A percentile compares a stretch with the other conserved stretches of the same genome.
Evolutionary conservation across 2,888 invertebrate genomes (phyloP).

Genomic region (Oasisia sp.): DNA sequence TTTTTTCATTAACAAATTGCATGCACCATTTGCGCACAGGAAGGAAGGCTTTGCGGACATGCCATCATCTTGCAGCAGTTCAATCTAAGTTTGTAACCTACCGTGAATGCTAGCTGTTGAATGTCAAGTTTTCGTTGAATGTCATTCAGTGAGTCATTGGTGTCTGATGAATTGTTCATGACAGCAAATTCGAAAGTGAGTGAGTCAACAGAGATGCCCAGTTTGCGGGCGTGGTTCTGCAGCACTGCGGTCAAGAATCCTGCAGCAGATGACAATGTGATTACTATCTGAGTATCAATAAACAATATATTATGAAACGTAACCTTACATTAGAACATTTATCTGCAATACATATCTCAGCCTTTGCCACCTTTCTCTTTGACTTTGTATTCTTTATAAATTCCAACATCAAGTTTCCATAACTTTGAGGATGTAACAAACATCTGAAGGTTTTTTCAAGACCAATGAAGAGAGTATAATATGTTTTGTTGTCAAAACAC

Average conservation of each 20-base stretch:
- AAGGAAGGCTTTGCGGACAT: neutral
- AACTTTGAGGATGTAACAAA: too few relatives aligned
- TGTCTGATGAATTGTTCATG: conserved; percentile 39
- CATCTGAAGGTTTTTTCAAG: too few relatives aligned
- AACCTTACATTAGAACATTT: neutral
- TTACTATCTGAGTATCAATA: neutral
- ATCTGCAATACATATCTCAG: too few relatives aligned
- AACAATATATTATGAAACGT: neutral
- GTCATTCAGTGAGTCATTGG: conserved; percentile 47
- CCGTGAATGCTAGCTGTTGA: conserved; percentile 53
- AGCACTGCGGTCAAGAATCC: conserved; percentile 65
- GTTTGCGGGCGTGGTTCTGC: conserved; percentile 64
- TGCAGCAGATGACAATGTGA: conserved; percentile 37
- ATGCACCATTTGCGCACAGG: neutral
- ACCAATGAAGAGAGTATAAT: too few relatives aligned
- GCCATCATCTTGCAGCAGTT: neutral
- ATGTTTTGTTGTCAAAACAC: too few relatives aligned
- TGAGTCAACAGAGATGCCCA: conserved; percentile 62
- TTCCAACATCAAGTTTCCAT: too few relatives aligned
- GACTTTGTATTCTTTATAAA: too few relatives aligned
- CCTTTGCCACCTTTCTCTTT: too few relatives aligned
- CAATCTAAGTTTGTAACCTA: conserved; percentile 33
- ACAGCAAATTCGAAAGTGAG: conserved; percentile 59
- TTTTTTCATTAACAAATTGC: too few relatives aligned
- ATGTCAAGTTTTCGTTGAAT: conserved; percentile 47